Evolutionary conservation across 2,888 invertebrate genomes (phyloP), one percentile per base, ranked within the genome.

Genomic region (Nomada lathburiana): DNA sequence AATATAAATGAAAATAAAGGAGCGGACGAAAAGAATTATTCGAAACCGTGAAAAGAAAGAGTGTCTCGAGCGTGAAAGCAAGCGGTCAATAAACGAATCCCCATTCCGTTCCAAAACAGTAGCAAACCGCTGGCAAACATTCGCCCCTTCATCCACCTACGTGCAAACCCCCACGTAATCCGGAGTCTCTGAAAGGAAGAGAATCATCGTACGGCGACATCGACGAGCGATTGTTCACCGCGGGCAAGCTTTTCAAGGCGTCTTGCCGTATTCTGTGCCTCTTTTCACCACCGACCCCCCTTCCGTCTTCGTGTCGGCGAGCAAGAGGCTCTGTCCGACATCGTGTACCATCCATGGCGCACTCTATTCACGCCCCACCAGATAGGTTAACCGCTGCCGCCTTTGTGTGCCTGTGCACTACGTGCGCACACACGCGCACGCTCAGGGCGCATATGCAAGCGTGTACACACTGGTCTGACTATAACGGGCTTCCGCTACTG

Each of bases 341-440:
- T 89, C 89, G 85, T 90, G 90, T 86, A 89, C 88, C 83, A 83
- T 87, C 87, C 86, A 87, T 86, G 20, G 86, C 84, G 84, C 85
- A 87, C 88, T 91, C 92, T 87, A 92, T 92, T 92, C 91, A 90
- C 90, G 86, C 90, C 90, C 87, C 85, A 87, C 85, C 87, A 86
- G 90, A 90, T 89, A 85, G 90, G 90, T 90, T 91, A 91, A 91
- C 92, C 91, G 88, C 87, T 86, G 73, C 69, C 73, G 68, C 80
- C 77, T 76, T 76, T 72, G 68, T 80, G 52, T 69, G 42, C 44
- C 63, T 53, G 42, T 44, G 72, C 50, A 0, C 47, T 16, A 74
- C 59, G 57, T 60, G 50, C 18, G n/a, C 29, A 23, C 44, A n/a
- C 29, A 62, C 67, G 29, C 63, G n/a, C 20, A 16, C 47, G 36